These are phyloP conservation scores for Labeo rohita DNA, from an alignment of 2,113 vertebrate species.

Conservation along the genomic window DNA sequence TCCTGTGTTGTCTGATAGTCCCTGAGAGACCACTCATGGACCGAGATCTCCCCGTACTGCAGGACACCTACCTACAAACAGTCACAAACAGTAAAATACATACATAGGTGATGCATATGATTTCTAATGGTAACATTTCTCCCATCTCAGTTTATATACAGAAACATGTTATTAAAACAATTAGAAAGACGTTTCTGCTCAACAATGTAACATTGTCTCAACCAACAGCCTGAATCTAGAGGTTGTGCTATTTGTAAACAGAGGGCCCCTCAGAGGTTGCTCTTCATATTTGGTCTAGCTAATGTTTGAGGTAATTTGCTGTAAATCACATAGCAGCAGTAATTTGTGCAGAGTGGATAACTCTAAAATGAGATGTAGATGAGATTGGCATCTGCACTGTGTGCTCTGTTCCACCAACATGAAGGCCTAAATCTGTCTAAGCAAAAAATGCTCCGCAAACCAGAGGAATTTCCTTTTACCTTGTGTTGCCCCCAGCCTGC, in stretches of 20 bases:
- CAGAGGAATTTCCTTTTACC: slow-evolving; percentile 75
- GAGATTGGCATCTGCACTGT: slow-evolving; percentile 42
- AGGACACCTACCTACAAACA: slow-evolving; percentile 85
- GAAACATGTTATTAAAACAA: background rate
- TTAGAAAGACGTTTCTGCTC: too few species aligned
- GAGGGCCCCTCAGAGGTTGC: background rate
- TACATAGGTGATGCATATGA: background rate
- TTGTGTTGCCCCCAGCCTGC: slow-evolving; percentile 63
- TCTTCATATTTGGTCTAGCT: background rate
- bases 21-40: slow-evolving; percentile 90
- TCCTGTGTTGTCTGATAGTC: slow-evolving; percentile 84
- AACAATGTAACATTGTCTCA: background rate
- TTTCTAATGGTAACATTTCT: background rate
- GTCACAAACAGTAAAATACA: slow-evolving; percentile 24
- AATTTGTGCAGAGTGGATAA: slow-evolving; percentile 16
- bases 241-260: background rate
- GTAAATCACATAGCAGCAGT: slow-evolving; percentile 27
- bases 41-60: slow-evolving; percentile 88
- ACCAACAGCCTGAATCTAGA: background rate
- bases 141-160: background rate
- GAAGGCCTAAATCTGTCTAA: slow-evolving; percentile 65
- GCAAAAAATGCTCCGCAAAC: slow-evolving; percentile 71
- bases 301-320: slow-evolving; percentile 19
- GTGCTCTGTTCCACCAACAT: slow-evolving; percentile 50
- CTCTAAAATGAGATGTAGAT: slow-evolving; percentile 6